phyloP scores from a whole-genome alignment of 2,797 vertebrate genomes.

The Sandelia bainsii region DNA sequence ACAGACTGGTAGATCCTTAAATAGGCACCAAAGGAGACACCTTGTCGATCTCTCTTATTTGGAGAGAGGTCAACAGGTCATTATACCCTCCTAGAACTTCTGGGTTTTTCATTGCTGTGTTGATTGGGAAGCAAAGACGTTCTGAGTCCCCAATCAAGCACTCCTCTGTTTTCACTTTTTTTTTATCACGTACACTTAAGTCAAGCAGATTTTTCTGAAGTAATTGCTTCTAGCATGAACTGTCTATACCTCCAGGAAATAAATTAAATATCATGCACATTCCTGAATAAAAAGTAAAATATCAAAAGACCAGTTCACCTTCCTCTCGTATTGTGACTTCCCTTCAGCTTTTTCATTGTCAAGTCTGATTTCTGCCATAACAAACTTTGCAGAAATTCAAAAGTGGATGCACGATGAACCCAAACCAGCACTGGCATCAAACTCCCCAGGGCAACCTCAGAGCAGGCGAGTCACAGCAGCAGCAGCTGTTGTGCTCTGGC shows the following conservation, averaged over 20 bases:
- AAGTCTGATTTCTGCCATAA: constrained; percentile 35
- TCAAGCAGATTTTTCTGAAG: constrained; percentile 12
- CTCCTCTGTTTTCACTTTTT: background rate
- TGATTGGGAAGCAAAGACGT: constrained; percentile 28
- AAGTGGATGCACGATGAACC: constrained; percentile 39
- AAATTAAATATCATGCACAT: constrained; percentile 20
- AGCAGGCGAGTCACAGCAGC: constrained; percentile 40
- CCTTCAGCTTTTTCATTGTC: constrained; percentile 22
- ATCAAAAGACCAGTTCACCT: constrained; percentile 13
- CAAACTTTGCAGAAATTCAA: constrained; percentile 46
- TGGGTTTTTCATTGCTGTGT: constrained; percentile 6
- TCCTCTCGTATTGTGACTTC: background rate
- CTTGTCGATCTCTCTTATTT: constrained; percentile 44
- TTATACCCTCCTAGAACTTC: constrained; percentile 29
- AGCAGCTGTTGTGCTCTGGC: constrained; percentile 59
- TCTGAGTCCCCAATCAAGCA: constrained; percentile 21
- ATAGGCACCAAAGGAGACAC: constrained; percentile 56
- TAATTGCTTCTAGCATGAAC: constrained; percentile 9
- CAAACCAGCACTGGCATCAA: constrained; percentile 47
- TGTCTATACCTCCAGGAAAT: background rate
- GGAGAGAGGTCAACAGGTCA: constrained; percentile 48
- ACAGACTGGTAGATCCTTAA: constrained; percentile 55
- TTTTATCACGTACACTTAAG: constrained; percentile 1
- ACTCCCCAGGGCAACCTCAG: constrained; percentile 53
- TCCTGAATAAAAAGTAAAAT: constrained; percentile 9